Evolutionary conservation across 2,113 vertebrate species (phyloP).

Genomic region (Neolamprologus hecqui): DNA sequence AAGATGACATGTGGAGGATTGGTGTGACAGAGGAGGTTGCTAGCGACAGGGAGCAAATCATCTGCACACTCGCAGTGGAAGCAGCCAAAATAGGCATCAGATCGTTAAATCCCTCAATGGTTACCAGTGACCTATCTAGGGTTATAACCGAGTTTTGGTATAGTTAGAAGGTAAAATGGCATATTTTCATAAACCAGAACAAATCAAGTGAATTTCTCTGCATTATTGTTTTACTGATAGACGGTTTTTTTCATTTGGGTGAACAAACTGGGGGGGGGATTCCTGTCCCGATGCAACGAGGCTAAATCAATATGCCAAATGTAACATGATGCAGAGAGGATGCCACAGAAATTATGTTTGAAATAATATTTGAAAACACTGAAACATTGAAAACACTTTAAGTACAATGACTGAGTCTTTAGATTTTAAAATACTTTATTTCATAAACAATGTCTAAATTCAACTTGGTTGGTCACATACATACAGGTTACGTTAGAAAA

Average conservation of each 20-base stretch:
- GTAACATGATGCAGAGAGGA: neutral
- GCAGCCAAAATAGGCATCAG: neutral
- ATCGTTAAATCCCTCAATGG: neutral
- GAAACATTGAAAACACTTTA: neutral
- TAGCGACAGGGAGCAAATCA: neutral
- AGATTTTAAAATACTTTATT: constrained; percentile 72
- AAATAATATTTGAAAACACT: neutral
- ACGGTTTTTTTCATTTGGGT: neutral
- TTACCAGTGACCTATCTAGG: neutral
- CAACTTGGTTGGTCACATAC: constrained; percentile 49
- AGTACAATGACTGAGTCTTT: neutral
- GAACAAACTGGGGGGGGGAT: neutral
- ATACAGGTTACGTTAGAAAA: constrained; percentile 68
- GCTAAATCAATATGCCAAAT: neutral
- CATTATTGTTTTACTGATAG: neutral
- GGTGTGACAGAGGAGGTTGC: neutral
- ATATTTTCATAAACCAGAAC: neutral
- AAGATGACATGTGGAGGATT: neutral
- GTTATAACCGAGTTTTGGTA: neutral
- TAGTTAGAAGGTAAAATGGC: neutral
- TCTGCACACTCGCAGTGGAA: neutral
- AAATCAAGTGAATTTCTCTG: neutral
- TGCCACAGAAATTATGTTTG: neutral
- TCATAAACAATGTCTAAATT: constrained; percentile 68
- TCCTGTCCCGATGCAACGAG: neutral